Base-by-base conservation (phyloP, 2,888 invertebrate genomes). In the Melanophora roralis region DNA sequence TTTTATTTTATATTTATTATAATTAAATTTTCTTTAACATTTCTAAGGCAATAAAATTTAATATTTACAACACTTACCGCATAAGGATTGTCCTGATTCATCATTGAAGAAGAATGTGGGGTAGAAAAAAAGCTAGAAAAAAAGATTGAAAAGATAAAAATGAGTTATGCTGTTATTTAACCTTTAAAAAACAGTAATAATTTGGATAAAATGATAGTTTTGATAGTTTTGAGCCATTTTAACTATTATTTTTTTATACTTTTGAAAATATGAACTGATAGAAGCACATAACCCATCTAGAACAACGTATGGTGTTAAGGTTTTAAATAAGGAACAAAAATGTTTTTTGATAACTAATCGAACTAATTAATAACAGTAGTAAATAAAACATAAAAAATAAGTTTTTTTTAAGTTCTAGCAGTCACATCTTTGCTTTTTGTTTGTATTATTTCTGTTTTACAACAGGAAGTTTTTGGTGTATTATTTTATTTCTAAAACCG, bases 51-150 rank as follows among this genome's bases (percentile, higher is more conserved):
- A 59, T 65, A 47, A 45, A 55, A 64, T 32, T 32, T 16, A 21
- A n/a, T 36, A 59, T 68, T 16, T 74, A 19, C 51, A 55, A 57
- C 53, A 84, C 88, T 87, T 85, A 88, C 88, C 88, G 88, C 88
- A 86, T 88, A 88, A 74, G 88, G 88, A 86, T 88, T 88, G 79
- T 88, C 88, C 85, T 88, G 88, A 82, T 88, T 88, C 88, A 88
- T 88, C 87, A 88, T 88, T 82, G 77, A n/a, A 27, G 82, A 72
- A 67, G 79, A 73, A 68, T 74, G 74, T 51, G 80, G 72, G 76
- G 80, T 53, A 72, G 76, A 76, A 64, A 80, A 80, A 64, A 80
- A 80, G 62, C 80, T 81, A 60, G 0, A 78, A 78, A 47, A 19
- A 64, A 45, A 55, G 65, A 62, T 21, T 32, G n/a, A 38, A 36